Base-by-base conservation (phyloP, 2,113 vertebrate genomes). In the Lophotis ruficrista region DNA sequence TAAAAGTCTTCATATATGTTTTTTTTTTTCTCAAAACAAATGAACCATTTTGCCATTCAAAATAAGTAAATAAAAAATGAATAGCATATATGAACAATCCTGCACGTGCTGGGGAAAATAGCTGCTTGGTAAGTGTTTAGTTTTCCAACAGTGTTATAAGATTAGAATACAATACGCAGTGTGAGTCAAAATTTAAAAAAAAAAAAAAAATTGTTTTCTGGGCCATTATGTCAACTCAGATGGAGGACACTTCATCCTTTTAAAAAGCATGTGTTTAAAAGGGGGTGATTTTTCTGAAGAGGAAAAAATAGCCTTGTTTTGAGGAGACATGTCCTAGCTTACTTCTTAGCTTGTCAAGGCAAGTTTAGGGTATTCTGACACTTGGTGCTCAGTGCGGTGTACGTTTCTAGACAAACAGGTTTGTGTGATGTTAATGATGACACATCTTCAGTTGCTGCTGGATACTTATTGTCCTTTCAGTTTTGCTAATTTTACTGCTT, bases 371-470 rank as follows among this genome's bases (percentile, higher is more conserved):
- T 93, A 56, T 86, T 93, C 27, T 83, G 50, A 57, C 93, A 33
- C 61, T 60, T 21, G 38, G 28, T 78, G 76, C 72, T 70, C 27
- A 23, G 35, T 24, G 22, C 0, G 0, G 8, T 85, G 27, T 54
- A 50, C 0, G 0, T 85, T 94, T 90, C 92, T 80, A 48, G 95
- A 83, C 89, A 84, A 92, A 96, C 96, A 94, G 94, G 94, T 96
- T 95, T 94, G 50, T 89, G 87, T 76, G 73, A 70, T 79, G 16
- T 48, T 87, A 50, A 25, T 38, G 70, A 82, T 76, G 94, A 84
- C 62, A 91, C 21, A 76, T 72, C 31, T 84, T 43, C 37, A 35
- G 24, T 75, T 92, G 57, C 77, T 89, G 41, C 48, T 76, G 62
- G 50, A 50, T 81, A 14, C 12, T 57, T 51, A 6, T 78, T 51